phyloP scores from a whole-genome alignment of 2,888 invertebrate genomes.

The Deladenus siricidicola region DNA sequence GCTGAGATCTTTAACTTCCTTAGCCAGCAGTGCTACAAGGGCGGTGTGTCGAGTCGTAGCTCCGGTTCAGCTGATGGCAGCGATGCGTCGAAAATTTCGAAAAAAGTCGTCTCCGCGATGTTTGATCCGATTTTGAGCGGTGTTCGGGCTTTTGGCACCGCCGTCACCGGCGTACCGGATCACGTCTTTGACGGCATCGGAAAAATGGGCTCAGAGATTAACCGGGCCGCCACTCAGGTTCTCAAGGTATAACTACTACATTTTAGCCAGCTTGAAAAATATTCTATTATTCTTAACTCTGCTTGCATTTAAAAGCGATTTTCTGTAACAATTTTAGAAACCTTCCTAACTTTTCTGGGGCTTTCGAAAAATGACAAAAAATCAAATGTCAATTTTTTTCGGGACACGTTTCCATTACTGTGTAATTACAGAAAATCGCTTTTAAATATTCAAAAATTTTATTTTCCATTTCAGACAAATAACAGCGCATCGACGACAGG shows the following conservation, averaged over 20 bases:
- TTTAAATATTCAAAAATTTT: neutral
- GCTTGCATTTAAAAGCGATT: neutral
- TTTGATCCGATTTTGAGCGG: constrained; percentile 71
- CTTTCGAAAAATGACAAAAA: no score
- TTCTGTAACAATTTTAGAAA: neutral
- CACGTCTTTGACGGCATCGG: constrained; percentile 76
- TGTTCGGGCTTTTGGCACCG: constrained; percentile 67
- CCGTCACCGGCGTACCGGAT: constrained; percentile 79
- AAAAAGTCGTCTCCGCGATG: constrained; percentile 61
- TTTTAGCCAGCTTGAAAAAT: no score
- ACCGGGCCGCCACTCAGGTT: constrained; percentile 63
- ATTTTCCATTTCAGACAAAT: neutral
- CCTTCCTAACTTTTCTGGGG: no score
- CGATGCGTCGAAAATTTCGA: no score
- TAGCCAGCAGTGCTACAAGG: constrained; percentile 46
- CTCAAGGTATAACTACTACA: constrained; percentile 23
- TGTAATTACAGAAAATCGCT: neutral
- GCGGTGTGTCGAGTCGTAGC: neutral
- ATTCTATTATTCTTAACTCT: neutral
- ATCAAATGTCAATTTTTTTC: no score
- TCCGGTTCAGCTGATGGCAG: constrained; percentile 2
- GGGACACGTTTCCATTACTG: no score
- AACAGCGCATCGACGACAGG: neutral
- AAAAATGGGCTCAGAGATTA: constrained; percentile 73
- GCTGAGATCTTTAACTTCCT: constrained; percentile 46